These are phyloP conservation scores for Tetanocera ferruginea DNA, from an alignment of 2,888 invertebrate species.

Conservation along the genomic window DNA sequence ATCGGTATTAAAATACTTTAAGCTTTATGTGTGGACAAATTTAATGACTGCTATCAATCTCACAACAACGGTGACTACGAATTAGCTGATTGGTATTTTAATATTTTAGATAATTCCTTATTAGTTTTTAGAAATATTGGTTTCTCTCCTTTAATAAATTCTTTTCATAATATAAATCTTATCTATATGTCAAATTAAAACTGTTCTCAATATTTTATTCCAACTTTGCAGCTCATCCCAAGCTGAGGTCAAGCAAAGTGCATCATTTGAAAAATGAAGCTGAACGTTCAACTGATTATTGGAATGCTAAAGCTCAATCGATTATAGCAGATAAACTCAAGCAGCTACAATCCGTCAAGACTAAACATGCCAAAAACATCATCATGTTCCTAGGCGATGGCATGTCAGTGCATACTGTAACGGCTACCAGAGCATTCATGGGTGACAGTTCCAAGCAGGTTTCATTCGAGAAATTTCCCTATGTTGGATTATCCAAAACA, in stretches of 20 bases:
- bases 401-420: slow-evolving; percentile 81
- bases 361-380: slow-evolving; percentile 72
- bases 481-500: slow-evolving; percentile 74
- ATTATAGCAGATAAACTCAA: slow-evolving; percentile 57
- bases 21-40: too few species aligned
- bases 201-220: background rate
- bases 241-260: slow-evolving; percentile 35
- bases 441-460: slow-evolving; percentile 76
- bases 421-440: slow-evolving; percentile 75
- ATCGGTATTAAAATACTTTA: too few species aligned
- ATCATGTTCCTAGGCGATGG: slow-evolving; percentile 82
- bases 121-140: too few species aligned
- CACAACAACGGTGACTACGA: too few species aligned
- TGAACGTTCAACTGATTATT: slow-evolving; percentile 59
- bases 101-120: too few species aligned
- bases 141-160: background rate
- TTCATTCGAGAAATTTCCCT: slow-evolving; percentile 77
- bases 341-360: slow-evolving; percentile 50
- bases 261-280: slow-evolving; percentile 52
- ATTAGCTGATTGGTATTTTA: too few species aligned
- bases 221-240: slow-evolving; percentile 53
- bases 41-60: too few species aligned
- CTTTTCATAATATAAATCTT: background rate
- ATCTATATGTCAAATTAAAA: too few species aligned
- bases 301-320: slow-evolving; percentile 65